Evolutionary conservation across 2,113 vertebrate species (phyloP).

Genomic region (Prochilodus magdalenae): DNA sequence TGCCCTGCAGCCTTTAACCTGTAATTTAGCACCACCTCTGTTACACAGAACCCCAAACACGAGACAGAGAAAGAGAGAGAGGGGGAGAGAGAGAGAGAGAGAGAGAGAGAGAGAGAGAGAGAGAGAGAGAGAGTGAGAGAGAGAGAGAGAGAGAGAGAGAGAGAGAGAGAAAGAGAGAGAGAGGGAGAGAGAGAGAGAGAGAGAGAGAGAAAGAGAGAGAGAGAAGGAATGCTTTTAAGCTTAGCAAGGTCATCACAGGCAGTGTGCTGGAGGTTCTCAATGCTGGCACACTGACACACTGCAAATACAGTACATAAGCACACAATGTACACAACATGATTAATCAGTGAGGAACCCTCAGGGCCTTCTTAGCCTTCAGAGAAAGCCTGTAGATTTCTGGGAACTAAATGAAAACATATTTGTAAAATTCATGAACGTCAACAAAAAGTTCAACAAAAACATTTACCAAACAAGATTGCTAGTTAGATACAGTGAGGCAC

Average conservation of each 20-base stretch:
- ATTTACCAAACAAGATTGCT: no score
- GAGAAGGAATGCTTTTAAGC: slow-evolving; percentile 53
- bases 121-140: slow-evolving; percentile 45
- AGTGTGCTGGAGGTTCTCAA: slow-evolving; percentile 25
- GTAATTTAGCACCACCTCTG: slow-evolving; percentile 63
- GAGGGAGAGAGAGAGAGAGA: slow-evolving; percentile 28
- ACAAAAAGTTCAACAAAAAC: no score
- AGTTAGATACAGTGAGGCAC: no score
- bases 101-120: slow-evolving; percentile 41
- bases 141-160: slow-evolving; percentile 37
- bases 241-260: slow-evolving; percentile 13
- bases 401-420: no score
- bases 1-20: slow-evolving; percentile 60
- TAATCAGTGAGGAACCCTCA: no score
- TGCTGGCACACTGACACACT: slow-evolving; percentile 5
- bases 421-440: no score
- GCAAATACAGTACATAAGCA: not conserved
- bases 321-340: not conserved
- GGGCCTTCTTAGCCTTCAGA: no score
- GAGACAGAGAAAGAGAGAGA: slow-evolving; percentile 34
- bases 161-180: slow-evolving; percentile 44
- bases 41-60: slow-evolving; percentile 10
- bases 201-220: slow-evolving; percentile 42
- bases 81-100: slow-evolving; percentile 42
- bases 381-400: no score